A percentile compares a stretch with the other conserved stretches of the same genome.
These are phyloP conservation scores for Sclerodermus sp. DNA, from an alignment of 2,888 invertebrate species.

Conservation along the genomic window DNA sequence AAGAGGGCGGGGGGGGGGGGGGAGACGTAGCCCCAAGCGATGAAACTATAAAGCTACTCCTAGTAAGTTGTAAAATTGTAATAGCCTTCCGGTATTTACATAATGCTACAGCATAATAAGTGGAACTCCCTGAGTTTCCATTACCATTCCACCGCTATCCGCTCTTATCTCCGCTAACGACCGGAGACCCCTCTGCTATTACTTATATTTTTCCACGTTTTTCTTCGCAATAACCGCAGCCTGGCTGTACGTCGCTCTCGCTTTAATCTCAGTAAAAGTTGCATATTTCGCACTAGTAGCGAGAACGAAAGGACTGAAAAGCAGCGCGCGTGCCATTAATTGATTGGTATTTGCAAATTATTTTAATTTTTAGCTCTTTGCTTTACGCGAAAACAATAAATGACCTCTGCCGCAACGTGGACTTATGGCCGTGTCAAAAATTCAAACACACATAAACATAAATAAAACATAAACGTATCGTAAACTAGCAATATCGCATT, in stretches of 20 bases:
- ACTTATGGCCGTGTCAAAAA: not conserved
- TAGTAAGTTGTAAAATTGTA: conserved; percentile 54
- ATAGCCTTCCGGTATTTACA: conserved; percentile 54
- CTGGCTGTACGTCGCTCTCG: not conserved
- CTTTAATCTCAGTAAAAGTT: conserved; percentile 4
- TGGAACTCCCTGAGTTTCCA: conserved; percentile 47
- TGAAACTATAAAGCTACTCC: conserved; percentile 51
- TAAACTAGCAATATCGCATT: no score
- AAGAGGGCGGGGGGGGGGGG: conserved; percentile 8
- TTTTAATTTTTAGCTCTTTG: no score
- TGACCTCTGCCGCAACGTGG: no score
- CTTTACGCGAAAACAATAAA: no score
- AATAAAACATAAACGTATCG: not conserved
- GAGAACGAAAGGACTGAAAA: no score
- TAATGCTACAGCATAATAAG: conserved; percentile 53
- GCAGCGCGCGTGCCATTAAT: no score
- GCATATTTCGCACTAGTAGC: no score
- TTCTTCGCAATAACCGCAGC: conserved; percentile 12
- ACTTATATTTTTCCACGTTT: conserved; percentile 34
- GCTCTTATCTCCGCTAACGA: conserved; percentile 46
- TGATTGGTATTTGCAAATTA: no score
- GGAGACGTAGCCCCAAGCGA: conserved; percentile 32
- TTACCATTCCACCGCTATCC: conserved; percentile 39
- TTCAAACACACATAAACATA: not conserved
- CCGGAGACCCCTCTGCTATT: conserved; percentile 13